Conservation (phyloP, 2,797 vertebrate species). For the Mormyrus proboscirostris region DNA sequence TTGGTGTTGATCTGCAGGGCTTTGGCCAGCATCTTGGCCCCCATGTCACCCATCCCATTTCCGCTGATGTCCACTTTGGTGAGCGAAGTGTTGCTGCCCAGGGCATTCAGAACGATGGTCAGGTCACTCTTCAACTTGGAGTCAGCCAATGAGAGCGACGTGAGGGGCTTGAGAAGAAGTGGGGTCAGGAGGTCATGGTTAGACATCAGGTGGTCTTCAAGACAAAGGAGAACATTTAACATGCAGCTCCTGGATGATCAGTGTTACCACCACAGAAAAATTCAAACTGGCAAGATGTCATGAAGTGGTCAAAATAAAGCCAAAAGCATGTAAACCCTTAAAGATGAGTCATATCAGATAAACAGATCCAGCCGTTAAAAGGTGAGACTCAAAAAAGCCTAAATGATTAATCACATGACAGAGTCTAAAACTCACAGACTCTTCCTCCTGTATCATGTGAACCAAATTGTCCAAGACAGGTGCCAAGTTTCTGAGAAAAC, state of each 20-base stretch:
- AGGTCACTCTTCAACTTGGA: constrained; percentile 88
- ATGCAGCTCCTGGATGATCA: background rate
- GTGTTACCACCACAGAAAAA: background rate
- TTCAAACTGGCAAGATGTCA: background rate
- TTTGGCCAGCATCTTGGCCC: constrained; percentile 93
- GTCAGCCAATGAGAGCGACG: constrained; percentile 86
- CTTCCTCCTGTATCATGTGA: constrained; percentile 95
- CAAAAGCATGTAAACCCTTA: background rate
- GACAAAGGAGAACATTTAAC: background rate
- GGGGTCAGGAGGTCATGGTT: background rate
- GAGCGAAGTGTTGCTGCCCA: constrained; percentile 89
- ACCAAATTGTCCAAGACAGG: constrained; percentile 88
- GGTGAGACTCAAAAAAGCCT: background rate
- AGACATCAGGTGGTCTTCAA: constrained; percentile 4
- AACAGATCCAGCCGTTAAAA: background rate
- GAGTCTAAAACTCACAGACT: constrained; percentile 75
- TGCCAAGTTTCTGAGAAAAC: constrained; percentile 75
- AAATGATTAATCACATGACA: constrained; percentile 1
- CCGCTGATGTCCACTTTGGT: constrained; percentile 92
- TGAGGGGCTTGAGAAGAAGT: constrained; percentile 68
- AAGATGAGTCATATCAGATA: background rate
- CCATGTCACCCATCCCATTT: constrained; percentile 94
- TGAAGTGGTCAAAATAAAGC: background rate
- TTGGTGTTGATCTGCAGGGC: constrained; percentile 97
- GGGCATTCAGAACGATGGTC: constrained; percentile 84